These are phyloP conservation scores for Bicyclus anynana DNA, from an alignment of 1,140 invertebrate species.

Conservation along the genomic window DNA sequence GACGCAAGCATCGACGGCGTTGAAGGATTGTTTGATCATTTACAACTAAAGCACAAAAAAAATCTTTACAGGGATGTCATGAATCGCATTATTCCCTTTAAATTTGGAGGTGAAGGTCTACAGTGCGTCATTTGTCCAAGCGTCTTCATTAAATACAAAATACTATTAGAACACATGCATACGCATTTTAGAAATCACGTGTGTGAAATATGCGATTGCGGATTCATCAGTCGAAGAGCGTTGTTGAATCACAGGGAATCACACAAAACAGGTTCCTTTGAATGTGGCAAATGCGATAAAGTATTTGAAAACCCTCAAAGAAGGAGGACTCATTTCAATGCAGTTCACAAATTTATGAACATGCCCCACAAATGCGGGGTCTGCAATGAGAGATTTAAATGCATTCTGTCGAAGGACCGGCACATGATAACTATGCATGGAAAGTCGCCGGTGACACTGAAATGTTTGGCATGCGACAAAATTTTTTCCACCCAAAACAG, in stretches of 20 bases:
- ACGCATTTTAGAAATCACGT: constrained; percentile 35
- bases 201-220: constrained; percentile 33
- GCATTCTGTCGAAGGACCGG: constrained; percentile 36
- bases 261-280: constrained; percentile 67
- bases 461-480: constrained; percentile 54
- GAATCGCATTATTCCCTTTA: constrained; percentile 43
- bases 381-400: constrained; percentile 46
- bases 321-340: constrained; percentile 36
- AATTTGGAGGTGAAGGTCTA: constrained; percentile 31
- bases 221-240: constrained; percentile 34
- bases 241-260: constrained; percentile 7
- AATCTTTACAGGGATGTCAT: constrained; percentile 28
- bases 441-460: constrained; percentile 25
- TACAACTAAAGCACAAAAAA: constrained; percentile 26
- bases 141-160: constrained; percentile 32
- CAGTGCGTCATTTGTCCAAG: constrained; percentile 34
- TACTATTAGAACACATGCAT: constrained; percentile 34
- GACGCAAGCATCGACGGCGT: constrained; percentile 19
- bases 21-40: constrained; percentile 30
- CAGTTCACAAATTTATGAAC: constrained; percentile 30
- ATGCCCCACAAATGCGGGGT: constrained; percentile 43
- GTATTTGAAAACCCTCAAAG: constrained; percentile 40
- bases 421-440: constrained; percentile 48
- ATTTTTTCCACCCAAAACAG: constrained; percentile 40
- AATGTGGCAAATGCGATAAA: constrained; percentile 40